phyloP scores from a whole-genome alignment of 2,113 vertebrate species.

The Passer montanus region DNA sequence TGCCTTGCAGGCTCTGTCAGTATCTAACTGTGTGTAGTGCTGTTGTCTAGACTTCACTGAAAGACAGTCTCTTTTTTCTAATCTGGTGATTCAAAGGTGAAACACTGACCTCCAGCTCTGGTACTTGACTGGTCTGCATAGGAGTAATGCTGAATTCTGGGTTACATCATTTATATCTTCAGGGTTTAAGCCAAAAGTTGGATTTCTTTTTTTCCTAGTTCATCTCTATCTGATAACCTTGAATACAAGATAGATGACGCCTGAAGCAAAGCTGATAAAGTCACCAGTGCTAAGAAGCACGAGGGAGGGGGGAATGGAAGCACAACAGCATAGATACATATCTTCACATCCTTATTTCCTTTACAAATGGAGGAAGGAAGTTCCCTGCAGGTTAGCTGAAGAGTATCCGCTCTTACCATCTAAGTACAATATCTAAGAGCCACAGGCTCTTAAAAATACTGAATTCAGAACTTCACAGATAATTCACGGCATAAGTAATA shows the following conservation, averaged over 20 bases:
- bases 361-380: conserved; percentile 16
- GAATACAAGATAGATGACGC: neutral
- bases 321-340: neutral
- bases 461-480: neutral
- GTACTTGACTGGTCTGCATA: neutral
- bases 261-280: conserved; percentile 44
- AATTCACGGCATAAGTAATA: neutral
- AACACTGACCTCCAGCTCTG: neutral
- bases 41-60: neutral
- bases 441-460: neutral
- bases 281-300: neutral
- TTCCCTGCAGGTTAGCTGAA: conserved; percentile 14
- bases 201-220: conserved; percentile 7
- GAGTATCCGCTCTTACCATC: neutral
- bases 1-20: neutral
- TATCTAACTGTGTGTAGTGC: neutral
- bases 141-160: neutral
- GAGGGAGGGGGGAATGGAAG: neutral
- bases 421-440: neutral
- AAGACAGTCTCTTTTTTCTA: neutral
- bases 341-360: conserved; percentile 53
- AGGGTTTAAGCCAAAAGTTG: neutral
- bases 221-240: neutral
- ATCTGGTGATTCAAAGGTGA: neutral
- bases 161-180: conserved; percentile 8